Percentiles rank a stretch among this genome's conserved stretches.
phyloP scores from a whole-genome alignment of 1,140 invertebrate species.

The Agrypnia vestita region DNA sequence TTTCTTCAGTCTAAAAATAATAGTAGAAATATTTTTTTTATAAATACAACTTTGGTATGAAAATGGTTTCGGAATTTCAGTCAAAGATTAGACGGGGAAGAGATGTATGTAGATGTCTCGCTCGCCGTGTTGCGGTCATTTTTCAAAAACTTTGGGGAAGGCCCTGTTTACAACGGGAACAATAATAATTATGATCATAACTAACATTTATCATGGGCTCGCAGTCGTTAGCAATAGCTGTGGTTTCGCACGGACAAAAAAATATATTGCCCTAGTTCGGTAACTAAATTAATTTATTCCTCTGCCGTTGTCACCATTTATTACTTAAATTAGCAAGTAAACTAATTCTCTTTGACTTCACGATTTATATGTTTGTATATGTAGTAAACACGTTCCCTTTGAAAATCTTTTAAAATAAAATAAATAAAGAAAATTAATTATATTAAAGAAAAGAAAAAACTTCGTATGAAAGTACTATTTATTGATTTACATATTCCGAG shows the following conservation, averaged over 20 bases:
- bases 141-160: background rate
- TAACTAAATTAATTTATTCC: conserved; percentile 34
- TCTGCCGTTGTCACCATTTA: conserved; percentile 31
- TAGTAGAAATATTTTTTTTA: too few species aligned
- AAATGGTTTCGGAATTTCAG: background rate
- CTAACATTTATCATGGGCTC: conserved; percentile 21
- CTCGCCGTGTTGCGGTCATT: background rate
- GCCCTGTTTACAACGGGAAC: conserved; percentile 8
- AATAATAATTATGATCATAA: conserved; percentile 21
- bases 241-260: conserved; percentile 18
- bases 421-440: too few species aligned
- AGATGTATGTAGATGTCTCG: background rate
- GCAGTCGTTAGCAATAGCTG: conserved; percentile 3
- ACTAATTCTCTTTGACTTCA: conserved; percentile 21
- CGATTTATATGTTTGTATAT: background rate
- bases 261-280: conserved; percentile 32
- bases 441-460: too few species aligned
- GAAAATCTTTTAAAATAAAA: too few species aligned
- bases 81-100: background rate
- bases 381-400: too few species aligned
- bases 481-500: too few species aligned
- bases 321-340: conserved; percentile 25
- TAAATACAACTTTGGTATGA: too few species aligned
- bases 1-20: too few species aligned
- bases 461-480: too few species aligned